phyloP scores from a whole-genome alignment of 1,140 invertebrate genomes.

The Macrobrachium nipponense region DNA sequence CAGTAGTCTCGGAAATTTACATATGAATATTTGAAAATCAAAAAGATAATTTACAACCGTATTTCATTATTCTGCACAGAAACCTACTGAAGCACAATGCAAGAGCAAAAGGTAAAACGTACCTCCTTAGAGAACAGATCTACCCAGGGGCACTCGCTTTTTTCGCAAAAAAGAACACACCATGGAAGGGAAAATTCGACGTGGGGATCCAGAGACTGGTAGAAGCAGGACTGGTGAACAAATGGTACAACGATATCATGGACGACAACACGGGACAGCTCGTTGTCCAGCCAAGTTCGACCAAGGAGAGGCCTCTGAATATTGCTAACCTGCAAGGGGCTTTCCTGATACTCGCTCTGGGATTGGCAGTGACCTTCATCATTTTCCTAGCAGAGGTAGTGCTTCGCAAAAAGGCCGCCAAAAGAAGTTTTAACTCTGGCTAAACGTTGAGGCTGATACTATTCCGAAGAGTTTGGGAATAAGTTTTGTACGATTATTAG shows the following conservation, averaged over 20 bases:
- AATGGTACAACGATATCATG: constrained; percentile 36
- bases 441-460: too few species aligned
- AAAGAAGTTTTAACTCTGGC: too few species aligned
- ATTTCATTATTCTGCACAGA: neutral
- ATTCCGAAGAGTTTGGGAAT: too few species aligned
- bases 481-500: too few species aligned
- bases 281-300: neutral
- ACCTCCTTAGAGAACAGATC: constrained; percentile 26
- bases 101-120: neutral
- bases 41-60: neutral
- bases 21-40: too few species aligned
- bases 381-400: neutral
- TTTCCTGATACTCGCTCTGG: neutral
- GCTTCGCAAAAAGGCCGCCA: neutral
- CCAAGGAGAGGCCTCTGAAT: constrained; percentile 10
- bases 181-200: constrained; percentile 11
- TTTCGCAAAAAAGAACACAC: constrained; percentile 23
- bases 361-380: neutral
- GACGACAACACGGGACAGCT: neutral
- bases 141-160: constrained; percentile 29
- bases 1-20: too few species aligned
- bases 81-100: neutral
- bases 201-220: constrained; percentile 18
- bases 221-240: constrained; percentile 27
- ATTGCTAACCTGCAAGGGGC: constrained; percentile 24